These are phyloP conservation scores for Arctopsyche grandis DNA, from an alignment of 1,140 invertebrate species.

Conservation along the genomic window DNA sequence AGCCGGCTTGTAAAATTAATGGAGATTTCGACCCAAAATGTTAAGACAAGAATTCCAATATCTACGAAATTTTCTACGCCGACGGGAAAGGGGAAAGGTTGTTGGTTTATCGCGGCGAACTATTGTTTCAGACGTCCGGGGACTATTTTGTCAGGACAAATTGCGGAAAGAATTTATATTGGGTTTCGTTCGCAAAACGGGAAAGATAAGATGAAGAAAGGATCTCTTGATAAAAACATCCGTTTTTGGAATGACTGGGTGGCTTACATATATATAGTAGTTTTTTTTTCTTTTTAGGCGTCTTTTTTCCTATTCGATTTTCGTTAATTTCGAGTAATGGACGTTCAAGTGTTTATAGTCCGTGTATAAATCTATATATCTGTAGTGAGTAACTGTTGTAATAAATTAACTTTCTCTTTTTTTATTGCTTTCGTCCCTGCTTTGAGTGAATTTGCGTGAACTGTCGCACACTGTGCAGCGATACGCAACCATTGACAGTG, in stretches of 20 bases:
- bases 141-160: slow-evolving; percentile 30
- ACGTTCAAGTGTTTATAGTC: no score
- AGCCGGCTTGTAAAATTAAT: slow-evolving; percentile 33
- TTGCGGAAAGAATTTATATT: slow-evolving; percentile 43
- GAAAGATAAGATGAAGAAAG: background rate
- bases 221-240: background rate
- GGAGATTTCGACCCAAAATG: slow-evolving; percentile 38
- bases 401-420: slow-evolving; percentile 31
- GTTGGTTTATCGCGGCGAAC: slow-evolving; percentile 25
- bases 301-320: no score
- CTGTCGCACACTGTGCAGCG: slow-evolving; percentile 9
- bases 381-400: background rate
- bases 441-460: slow-evolving; percentile 33
- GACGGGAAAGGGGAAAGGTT: background rate
- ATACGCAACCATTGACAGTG: background rate
- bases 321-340: no score
- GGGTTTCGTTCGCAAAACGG: background rate
- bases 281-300: no score
- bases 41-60: slow-evolving; percentile 49
- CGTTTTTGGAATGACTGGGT: no score
- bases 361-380: no score
- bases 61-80: slow-evolving; percentile 36
- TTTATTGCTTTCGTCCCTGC: slow-evolving; percentile 29
- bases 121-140: slow-evolving; percentile 29
- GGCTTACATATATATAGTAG: no score